phyloP scores from a whole-genome alignment of 2,888 invertebrate species.

The Eristalinus sepulchralis region DNA sequence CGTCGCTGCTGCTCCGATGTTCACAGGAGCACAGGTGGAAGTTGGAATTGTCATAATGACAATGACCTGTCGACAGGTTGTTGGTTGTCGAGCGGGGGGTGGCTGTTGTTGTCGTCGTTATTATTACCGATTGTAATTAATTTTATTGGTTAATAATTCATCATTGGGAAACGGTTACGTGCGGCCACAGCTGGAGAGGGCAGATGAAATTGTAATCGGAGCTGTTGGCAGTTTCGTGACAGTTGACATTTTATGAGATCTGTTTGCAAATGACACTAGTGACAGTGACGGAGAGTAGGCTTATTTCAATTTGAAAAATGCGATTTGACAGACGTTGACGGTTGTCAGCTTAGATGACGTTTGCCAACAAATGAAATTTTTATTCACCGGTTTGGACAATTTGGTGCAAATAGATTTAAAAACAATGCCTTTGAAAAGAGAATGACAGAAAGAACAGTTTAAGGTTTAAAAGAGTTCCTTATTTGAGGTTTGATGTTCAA shows the following conservation, averaged over 20 bases:
- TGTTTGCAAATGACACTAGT: background rate
- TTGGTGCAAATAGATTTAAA: too few species aligned
- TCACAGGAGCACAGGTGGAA: slow-evolving; percentile 33
- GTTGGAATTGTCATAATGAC: slow-evolving; percentile 52
- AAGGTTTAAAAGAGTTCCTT: background rate
- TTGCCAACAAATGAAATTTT: background rate
- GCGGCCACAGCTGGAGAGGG: background rate
- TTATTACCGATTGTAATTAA: slow-evolving; percentile 37
- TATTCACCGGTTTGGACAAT: too few species aligned
- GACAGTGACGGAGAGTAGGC: background rate
- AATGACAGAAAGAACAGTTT: too few species aligned
- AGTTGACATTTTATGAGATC: background rate
- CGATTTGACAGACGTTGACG: background rate
- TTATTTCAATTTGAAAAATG: background rate
- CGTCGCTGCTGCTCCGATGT: background rate
- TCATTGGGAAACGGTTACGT: background rate
- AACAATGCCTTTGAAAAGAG: too few species aligned
- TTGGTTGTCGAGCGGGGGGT: background rate
- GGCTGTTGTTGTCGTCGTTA: slow-evolving; percentile 3
- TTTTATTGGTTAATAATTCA: slow-evolving; percentile 16
- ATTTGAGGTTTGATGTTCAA: background rate
- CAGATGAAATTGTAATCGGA: background rate
- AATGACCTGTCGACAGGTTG: slow-evolving; percentile 33
- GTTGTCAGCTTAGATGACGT: background rate
- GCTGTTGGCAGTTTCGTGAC: background rate